phyloP scores from a whole-genome alignment of 37 sponge, comb jelly and placozoan genomes.

The Oscarella lobularis region DNA sequence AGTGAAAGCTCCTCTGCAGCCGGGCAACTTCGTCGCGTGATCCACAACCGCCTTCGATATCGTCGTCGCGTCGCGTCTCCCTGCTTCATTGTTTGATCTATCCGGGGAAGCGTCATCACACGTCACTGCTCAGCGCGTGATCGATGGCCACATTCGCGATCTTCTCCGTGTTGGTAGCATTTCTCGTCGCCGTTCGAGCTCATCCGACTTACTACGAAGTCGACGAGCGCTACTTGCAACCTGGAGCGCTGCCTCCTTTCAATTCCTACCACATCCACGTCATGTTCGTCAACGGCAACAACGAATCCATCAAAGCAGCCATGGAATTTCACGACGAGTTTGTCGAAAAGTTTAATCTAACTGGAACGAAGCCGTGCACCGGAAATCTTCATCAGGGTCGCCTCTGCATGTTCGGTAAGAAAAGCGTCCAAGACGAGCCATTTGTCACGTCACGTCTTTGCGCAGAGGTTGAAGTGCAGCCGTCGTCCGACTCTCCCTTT shows the following conservation, averaged over 20 bases:
- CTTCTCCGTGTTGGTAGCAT: neutral
- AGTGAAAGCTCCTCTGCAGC: no score
- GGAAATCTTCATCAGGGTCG: neutral
- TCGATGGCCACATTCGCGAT: no score
- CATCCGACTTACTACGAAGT: neutral
- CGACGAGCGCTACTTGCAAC: neutral
- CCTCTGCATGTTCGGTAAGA: slow-evolving; percentile 4
- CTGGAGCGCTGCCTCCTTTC: neutral
- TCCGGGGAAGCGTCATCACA: no score
- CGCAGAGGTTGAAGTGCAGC: neutral
- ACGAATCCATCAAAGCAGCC: neutral
- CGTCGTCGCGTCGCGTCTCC: no score
- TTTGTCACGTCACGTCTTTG: neutral
- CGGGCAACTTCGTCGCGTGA: no score
- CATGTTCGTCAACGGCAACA: neutral
- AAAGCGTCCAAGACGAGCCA: neutral
- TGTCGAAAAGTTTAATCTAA: slow-evolving; percentile 3
- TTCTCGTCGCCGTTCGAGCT: neutral
- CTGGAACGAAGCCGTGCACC: neutral
- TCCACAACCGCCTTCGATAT: no score
- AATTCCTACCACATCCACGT: slow-evolving; percentile 10
- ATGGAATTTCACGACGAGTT: neutral
- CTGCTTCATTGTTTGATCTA: no score
- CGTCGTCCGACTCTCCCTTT: neutral
- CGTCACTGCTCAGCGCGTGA: no score